Base-by-base conservation (phyloP, 2,797 vertebrate genomes). In the Rhodeus uyekii region DNA sequence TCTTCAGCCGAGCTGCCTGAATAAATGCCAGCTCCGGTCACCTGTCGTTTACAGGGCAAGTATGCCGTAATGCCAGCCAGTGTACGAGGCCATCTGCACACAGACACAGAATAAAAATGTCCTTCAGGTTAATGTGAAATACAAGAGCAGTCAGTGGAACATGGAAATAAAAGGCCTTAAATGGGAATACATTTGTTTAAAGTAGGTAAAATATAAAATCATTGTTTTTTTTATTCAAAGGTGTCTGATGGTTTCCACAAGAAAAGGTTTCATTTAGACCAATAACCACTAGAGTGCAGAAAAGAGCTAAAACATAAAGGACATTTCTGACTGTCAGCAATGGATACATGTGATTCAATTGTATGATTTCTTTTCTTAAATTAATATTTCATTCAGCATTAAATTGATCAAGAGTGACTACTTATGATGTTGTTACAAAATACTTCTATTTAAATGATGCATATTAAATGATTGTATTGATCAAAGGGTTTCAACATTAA, bases 31-130 rank as follows among this genome's bases (percentile, higher is more conserved):
- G 94, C 92, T 73, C 96, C 95, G 0, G 95, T 95, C 0, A 94
- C 94, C 6, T 97, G 92, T 10, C 95, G 94, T 19, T 95, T 95
- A 75, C 98, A 99, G 85, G 96, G 95, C 68, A 98, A 93, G 89
- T 96, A 94, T 0, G 96, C 96, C 12, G 95, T 96, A 87, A 99
- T 97, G 89, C 98, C 98, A 1, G 98, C 97, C 91, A 98, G 87
- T 0, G 98, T 99, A 68, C 98, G 95, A 2, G 97, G 97, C 98
- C 98, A 99, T 90, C 98, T 99, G 88, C n/a, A 63, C 1, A 27
- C 22, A 79, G 12, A 67, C 19, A 74, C n/a, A 18, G 38, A 42
- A 50, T 29, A 2, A 8, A 3, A 50, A 34, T n/a, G 2, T 60
- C 13, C 27, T 8, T 2, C 5, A 48, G 29, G 29, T 13, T 72